Evolutionary conservation across 2,797 vertebrate species (phyloP), one percentile per base, ranked within the genome.

Genomic region (Distichodus sexfasciatus): DNA sequence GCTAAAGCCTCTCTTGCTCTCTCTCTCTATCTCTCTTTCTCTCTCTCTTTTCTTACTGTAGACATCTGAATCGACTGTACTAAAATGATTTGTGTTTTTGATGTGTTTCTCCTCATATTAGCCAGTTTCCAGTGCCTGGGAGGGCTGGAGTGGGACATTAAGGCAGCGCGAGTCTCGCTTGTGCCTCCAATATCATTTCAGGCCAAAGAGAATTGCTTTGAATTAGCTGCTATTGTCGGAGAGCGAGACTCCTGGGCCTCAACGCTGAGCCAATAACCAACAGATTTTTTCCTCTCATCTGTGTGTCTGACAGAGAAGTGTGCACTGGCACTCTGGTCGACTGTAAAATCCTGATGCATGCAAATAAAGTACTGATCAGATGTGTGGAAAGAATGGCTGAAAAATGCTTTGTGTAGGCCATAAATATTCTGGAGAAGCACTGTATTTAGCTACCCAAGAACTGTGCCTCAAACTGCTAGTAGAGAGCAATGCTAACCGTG

Each of bases 121-220:
- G 66, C 54, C 73, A 35, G 74, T 44, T 80, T 74, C 46, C 82
- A 81, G 78, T 78, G 75, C 84, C 85, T 88, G 40, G 46, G 69
- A 86, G 84, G 85, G 80, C 82, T 80, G 69, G 15, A 72, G 76
- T 75, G 80, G 73, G 72, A 78, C 74, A 50, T 75, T 78, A 51
- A 43, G 36, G 47, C 67, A 59, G 53, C 58, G 48, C 19, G 62
- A 19, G 72, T 74, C 82, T 81, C 81, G 73, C 58, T 87, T 86
- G 83, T 87, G 83, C 74, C 61, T 24, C 74, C 84, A 76, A 79
- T 82, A 78, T 78, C 47, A 28, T 83, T 85, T 84, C 81, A 70
- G 83, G 81, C 87, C 83, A 83, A 83, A 81, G 71, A 66, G 43
- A 54, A 54, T 61, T 41, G 81, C 87, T 89, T 88, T 87, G 85